These are phyloP conservation scores for Stigmatopora argus DNA, from an alignment of 2,113 vertebrate species.

Conservation along the genomic window DNA sequence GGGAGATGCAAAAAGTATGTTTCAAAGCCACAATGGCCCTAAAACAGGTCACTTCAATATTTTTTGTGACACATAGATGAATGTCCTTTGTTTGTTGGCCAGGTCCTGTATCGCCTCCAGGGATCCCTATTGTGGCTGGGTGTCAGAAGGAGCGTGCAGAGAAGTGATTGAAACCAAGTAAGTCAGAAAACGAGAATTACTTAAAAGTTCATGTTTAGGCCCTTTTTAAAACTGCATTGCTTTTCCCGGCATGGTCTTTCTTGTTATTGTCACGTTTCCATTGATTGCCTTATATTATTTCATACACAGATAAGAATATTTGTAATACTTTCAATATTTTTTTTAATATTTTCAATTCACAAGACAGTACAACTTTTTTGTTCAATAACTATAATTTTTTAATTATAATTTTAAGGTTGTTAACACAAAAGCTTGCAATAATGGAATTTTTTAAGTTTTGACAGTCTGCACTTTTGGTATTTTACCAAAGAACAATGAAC, in stretches of 20 bases:
- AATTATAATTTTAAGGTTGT: no score
- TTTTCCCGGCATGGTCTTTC: background rate
- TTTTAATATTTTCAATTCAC: no score
- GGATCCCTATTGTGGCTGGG: slow-evolving; percentile 96
- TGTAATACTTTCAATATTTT: no score
- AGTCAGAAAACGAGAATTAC: slow-evolving; percentile 44
- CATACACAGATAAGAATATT: no score
- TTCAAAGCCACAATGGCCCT: background rate
- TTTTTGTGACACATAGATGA: background rate
- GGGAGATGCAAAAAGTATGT: slow-evolving; percentile 90
- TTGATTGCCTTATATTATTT: background rate
- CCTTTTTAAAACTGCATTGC: background rate
- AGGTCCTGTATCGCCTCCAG: slow-evolving; percentile 95
- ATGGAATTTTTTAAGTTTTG: no score
- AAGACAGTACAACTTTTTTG: no score
- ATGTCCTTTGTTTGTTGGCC: slow-evolving; percentile 26
- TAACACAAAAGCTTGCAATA: no score
- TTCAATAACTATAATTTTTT: no score
- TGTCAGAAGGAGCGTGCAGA: slow-evolving; percentile 81
- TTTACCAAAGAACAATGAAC: no score
- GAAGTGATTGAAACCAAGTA: slow-evolving; percentile 82
- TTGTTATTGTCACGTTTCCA: background rate
- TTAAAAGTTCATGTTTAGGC: background rate
- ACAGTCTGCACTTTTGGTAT: no score
- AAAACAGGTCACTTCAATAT: background rate